Evolutionary conservation across 2,888 invertebrate species (phyloP), one percentile per base, ranked within the genome.

Genomic region (Trimorus sp.): DNA sequence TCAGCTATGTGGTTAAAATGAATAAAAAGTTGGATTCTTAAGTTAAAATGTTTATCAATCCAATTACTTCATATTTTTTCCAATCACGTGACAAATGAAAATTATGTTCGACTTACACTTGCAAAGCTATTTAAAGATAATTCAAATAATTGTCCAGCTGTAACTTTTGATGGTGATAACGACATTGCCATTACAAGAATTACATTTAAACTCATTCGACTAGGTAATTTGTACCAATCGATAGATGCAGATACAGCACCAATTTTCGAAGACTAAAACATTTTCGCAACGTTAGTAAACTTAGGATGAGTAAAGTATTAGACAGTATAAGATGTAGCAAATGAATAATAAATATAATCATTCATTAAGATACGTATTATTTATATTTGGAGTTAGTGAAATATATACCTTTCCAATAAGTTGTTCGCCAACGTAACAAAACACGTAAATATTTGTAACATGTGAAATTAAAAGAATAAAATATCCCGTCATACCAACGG

Each of bases 401-500:
- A 26, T 3, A 26, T 26, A 15, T 80, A 84, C 85, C 81, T 86
- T 74, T 42, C 68, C 69, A 2, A 69, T 71, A 6, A 85, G 62
- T 42, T 80, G 40, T 51, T 86, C 84, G 1, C 86, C 86, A 48
- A 86, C 79, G 15, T 85, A 83, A 45, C 85, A 86, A 79, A 84
- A 85, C 66, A 86, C 81, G 40, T 86, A 85, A 48, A 85, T 79
- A 70, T 86, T 85, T 12, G 83, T 83, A 60, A 63, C 53, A 12
- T 84, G 66, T 4, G 85, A 78, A 48, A 84, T 1, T 14, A 85
- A 60, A 45, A 75, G 11, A 14, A 60, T 60, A 8, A 78, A 48
- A 53, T 85, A 85, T 9, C 77, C 80, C 6, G 68, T n/a, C 11
- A 58, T 51, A 7, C 82, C 77, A n/a, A 77, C 74, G 1, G 78